Base-by-base conservation (phyloP, 2,888 invertebrate species). In the Campoplex nolae region DNA sequence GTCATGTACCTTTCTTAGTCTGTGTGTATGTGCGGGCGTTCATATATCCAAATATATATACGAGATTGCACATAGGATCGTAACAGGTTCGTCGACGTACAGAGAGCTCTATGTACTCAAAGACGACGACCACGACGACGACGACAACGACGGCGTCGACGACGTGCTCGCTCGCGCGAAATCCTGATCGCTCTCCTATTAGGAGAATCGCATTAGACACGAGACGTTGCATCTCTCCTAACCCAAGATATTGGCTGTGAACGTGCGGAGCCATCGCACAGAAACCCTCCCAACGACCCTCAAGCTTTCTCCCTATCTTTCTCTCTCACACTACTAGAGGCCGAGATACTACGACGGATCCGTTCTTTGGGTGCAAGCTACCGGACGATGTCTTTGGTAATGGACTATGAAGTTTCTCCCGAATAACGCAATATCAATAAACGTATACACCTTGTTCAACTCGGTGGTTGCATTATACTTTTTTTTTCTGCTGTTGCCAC, bases 121-220 rank as follows among this genome's bases (percentile, higher is more conserved):
- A 35, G 48, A 62, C 65, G 67, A 38, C 23, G 71, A 58, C 70
- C 68, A 73, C 35, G 74, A 48, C 48, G 65, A 62, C 68, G 90
- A 88, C 88, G 48, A 62, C 65, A 56, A 38, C 23, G 71, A 58
- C 70, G 75, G 65, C 35, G 74, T 48, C 48, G 65, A 62, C 68
- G 90, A 88, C 88, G 88, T 88, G 89, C 89, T 89, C 89, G 90
- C 90, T 88, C 90, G 90, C 90, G 89, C 90, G 90, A 89, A 91
- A 91, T 90, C 90, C 89, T 91, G 91, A 89, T 89, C 89, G 90
- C 88, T 91, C 92, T 90, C 89, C 92, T 92, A 93, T 93, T 92
- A 92, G 89, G 90, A 89, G 91, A 92, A 93, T 93, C 92, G 92
- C 91, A 93, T 93, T 92, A 93, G 91, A 89, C 91, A 92, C 89